phyloP scores from a whole-genome alignment of 2,797 vertebrate genomes.

The Anas bernieri region DNA sequence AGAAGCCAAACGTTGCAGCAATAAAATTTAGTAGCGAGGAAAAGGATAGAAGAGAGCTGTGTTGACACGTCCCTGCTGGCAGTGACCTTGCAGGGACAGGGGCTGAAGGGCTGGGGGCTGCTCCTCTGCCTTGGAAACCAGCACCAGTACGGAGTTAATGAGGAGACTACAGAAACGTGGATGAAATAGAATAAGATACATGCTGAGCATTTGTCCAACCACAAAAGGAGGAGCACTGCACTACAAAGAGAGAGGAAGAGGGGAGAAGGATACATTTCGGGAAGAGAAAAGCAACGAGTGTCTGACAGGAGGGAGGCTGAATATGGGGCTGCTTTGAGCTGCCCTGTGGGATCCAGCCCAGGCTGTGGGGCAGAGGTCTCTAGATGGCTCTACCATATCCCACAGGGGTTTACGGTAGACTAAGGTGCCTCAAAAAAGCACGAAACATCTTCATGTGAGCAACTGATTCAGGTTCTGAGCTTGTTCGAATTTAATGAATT shows the following conservation, averaged over 20 bases:
- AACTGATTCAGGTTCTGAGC: background rate
- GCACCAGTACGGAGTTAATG: background rate
- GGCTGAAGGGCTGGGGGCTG: background rate
- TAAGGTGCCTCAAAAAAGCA: too few species aligned
- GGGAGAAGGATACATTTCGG: accelerated
- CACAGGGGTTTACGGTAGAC: background rate
- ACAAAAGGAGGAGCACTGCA: background rate
- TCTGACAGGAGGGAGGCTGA: background rate
- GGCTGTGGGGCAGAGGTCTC: background rate
- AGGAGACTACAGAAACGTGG: background rate
- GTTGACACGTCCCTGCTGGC: background rate
- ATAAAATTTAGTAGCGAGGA: accelerated
- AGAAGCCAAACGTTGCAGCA: background rate
- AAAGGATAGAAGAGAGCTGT: accelerated
- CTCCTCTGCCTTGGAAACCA: background rate
- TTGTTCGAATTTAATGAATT: background rate
- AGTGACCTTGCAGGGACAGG: background rate
- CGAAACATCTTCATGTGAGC: background rate
- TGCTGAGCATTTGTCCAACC: background rate
- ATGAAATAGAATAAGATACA: background rate
- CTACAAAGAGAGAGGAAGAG: background rate
- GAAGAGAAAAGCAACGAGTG: background rate
- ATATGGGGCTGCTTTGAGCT: background rate
- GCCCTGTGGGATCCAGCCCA: background rate
- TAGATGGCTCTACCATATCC: accelerated